Conservation (phyloP, 1,140 invertebrate species). For the Eumeta japonica region DNA sequence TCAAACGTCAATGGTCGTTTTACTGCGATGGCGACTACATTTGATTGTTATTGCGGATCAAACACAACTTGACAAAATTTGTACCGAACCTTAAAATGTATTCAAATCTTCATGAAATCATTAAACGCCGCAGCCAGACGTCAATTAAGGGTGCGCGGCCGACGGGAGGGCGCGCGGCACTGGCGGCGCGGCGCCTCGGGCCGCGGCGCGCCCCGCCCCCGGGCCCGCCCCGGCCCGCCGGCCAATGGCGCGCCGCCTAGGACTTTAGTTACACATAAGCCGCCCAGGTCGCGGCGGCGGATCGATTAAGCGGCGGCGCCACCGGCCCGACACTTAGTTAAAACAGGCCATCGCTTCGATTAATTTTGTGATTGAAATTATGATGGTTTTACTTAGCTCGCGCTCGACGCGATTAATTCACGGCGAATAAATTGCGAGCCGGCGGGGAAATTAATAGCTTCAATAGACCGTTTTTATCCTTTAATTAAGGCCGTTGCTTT, state of each 20-base stretch:
- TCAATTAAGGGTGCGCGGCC: slow-evolving; percentile 4
- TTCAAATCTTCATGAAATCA: too few relatives aligned
- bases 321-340: slow-evolving; percentile 37
- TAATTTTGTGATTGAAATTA: slow-evolving; percentile 50
- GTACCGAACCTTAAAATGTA: too few relatives aligned
- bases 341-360: slow-evolving; percentile 37
- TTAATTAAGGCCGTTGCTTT: too few relatives aligned
- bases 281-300: slow-evolving; percentile 31
- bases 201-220: slow-evolving; percentile 16
- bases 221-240: slow-evolving; percentile 14
- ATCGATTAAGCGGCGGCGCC: slow-evolving; percentile 44
- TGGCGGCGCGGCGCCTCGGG: too few relatives aligned
- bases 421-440: slow-evolving; percentile 16
- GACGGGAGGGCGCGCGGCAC: slow-evolving; percentile 12
- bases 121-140: too few relatives aligned
- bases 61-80: too few relatives aligned
- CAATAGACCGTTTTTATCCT: too few relatives aligned
- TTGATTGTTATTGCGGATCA: too few relatives aligned
- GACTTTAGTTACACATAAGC: slow-evolving; percentile 47
- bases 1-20: too few relatives aligned
- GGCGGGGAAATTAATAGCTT: too few relatives aligned
- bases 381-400: slow-evolving; percentile 42
- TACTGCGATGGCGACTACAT: too few relatives aligned
- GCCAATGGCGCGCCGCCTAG: slow-evolving; percentile 26
- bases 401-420: slow-evolving; percentile 34